Evolutionary conservation across 2,888 invertebrate species (phyloP).

Genomic region (Agrochola lota): DNA sequence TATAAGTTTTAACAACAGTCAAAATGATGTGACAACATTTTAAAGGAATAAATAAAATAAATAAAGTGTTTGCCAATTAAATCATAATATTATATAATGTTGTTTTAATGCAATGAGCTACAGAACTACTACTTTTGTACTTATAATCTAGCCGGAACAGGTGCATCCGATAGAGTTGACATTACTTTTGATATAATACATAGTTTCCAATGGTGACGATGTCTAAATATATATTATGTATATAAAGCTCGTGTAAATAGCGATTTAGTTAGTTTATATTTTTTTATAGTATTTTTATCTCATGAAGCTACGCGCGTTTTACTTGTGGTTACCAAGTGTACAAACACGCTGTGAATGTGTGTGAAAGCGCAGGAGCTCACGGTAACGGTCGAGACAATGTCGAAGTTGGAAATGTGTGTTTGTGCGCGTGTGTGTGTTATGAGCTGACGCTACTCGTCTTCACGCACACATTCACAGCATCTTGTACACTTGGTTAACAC

Average conservation of each 20-base stretch:
- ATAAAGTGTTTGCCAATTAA: conserved; percentile 10
- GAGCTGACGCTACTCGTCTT: neutral
- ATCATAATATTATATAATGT: conserved; percentile 51
- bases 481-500: too few species aligned
- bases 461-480: too few species aligned
- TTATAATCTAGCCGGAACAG: conserved; percentile 44
- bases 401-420: too few species aligned
- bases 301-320: too few species aligned
- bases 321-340: too few species aligned
- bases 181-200: conserved; percentile 39
- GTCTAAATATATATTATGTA: conserved; percentile 34
- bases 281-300: neutral
- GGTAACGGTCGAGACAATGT: too few species aligned
- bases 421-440: too few species aligned
- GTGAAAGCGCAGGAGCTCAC: too few species aligned
- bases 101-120: conserved; percentile 58
- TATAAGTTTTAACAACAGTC: conserved; percentile 30
- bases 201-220: conserved; percentile 37
- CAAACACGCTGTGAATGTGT: too few species aligned
- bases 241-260: conserved; percentile 59
- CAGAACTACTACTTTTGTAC: conserved; percentile 55
- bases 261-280: conserved; percentile 59
- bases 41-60: conserved; percentile 32
- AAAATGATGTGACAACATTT: conserved; percentile 45
- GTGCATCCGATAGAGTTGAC: conserved; percentile 59